Evolutionary conservation across 2,113 vertebrate species (phyloP), one percentile per base, ranked within the genome.

Genomic region (Grammomys surdaster): DNA sequence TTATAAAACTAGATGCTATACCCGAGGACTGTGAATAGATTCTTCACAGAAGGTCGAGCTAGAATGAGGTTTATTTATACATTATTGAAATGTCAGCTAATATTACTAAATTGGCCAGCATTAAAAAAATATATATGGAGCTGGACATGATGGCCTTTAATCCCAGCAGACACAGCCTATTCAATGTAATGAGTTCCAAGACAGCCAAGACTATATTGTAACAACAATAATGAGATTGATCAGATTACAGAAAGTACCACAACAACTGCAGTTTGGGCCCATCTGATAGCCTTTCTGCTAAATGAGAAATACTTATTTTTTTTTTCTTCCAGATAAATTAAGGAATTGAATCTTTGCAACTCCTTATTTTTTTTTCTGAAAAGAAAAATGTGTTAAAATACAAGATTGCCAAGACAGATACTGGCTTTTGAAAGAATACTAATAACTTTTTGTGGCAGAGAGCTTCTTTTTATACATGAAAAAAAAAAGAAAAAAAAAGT

Each of bases 341-440:
- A 96, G 63, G 69, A 58, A 10, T 69, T 89, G 31, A 96, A 93
- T 80, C 88, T 94, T 94, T 94, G 48, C 63, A 48, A 85, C 75
- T 90, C 40, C 69, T 73, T 67, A 28, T 67, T 80, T 58, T 73
- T 73, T 89, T 58, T 40, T 63, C 69, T 86, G 77, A 85, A 90
- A 89, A 56, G 28, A 78, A 96, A 94, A 91, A 56, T 54, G 67
- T 85, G 76, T 88, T 92, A 80, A 94, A 88, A 89, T 94, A 88
- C 8, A 89, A 60, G 95, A 81, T 95, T 90, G 33, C 63, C 88
- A 93, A 94, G 65, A 93, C 69, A 77, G 77, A 97, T 72, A 84
- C 60, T 89, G 73, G 77, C 63, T 95, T 95, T 95, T 86, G 96
- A 93, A 95, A 95, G 69, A 93, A 91, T 85, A 82, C n/a, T 91